Base-by-base conservation (phyloP, 2,797 vertebrate genomes). In the Enteromius viviparus region DNA sequence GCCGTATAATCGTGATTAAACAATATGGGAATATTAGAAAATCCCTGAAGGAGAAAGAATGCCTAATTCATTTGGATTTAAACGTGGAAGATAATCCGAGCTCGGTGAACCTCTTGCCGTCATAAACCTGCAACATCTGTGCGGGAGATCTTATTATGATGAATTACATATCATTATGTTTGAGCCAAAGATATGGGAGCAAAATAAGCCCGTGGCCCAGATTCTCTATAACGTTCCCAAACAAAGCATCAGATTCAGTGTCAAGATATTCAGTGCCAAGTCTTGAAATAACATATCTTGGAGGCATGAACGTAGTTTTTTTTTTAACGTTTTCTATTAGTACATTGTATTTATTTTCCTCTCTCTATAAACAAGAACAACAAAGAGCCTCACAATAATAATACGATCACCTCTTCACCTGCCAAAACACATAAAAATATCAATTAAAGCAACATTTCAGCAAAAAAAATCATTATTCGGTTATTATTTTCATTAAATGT, bases 61-160 rank as follows among this genome's bases (percentile, higher is more conserved):
- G 37, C 81, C 49, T 82, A 85, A 90, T 85, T 86, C 88, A 69
- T 82, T 88, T 68, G 80, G 83, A 90, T 87, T 87, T 86, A 89
- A 88, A 83, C 32, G 89, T 86, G n/a, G 53, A 85, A 81, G 86
- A 90, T 91, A 89, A 94, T 89, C 90, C 23, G 5, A 19, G 75
- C 14, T 1, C 29, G 26, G 58, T n/a, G 64, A 64, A 76, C 76
- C 81, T 78, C 68, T 15, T 23, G 23, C 34, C 17, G 34, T 68
- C 51, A 70, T 83, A 76, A 75, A 77, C 74, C 65, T 53, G 19
- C 51, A 83, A 77, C 81, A 83, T 83, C 75, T 83, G 75, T 45
- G 42, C 65, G 29, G 75, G 75, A 83, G 65, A 82, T 82, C 80
- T 55, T 76, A 82, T 75, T 76, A 55, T 82, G 71, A 69, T 83